Base-by-base conservation (phyloP, 2,888 invertebrate species). In the Dryobotodes eremita region DNA sequence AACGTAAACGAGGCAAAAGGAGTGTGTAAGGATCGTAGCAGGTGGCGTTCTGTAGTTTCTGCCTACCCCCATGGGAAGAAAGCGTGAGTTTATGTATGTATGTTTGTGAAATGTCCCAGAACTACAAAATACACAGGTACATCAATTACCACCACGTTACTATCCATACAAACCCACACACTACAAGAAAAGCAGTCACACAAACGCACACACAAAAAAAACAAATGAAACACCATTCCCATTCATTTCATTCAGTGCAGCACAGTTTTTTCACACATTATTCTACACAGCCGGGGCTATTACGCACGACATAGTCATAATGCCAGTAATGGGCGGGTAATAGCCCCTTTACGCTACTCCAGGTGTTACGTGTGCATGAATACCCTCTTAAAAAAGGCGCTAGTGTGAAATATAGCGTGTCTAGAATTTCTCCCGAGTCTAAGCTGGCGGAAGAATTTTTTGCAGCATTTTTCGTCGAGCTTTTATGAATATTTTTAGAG, bases 301-400 rank as follows among this genome's bases (percentile, higher is more conserved):
- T 92, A 92, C 89, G 89, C 87, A 89, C 86, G 90, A 88, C 86
- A 85, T 86, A 86, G 90, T 89, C 86, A 90, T 89, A 90, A 91
- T 89, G 84, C 84, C 81, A 86, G 80, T 93, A 93, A 92, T 92
- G 88, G 91, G 77, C 46, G 86, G 74, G 85, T 93, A 93, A 93
- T 93, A 91, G 92, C 92, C 90, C 89, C 92, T 92, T 86, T 86
- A 82, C 85, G 79, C 83, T 88, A 87, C 91, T 91, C 82, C 91
- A 92, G 90, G 92, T 90, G 90, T 89, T 87, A 92, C 90, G 92
- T 92, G 87, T 89, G 87, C 89, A 89, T 93, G 93, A 93, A 93
- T 93, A 86, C 93, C 90, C 91, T 86, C 91, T 93, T 84, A 82
- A 88, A 86, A 86, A 77, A 84, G 82, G 89, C 86, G 87, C 86